Conservation (phyloP, 1,140 invertebrate genomes). For the Chlorops oryzae region DNA sequence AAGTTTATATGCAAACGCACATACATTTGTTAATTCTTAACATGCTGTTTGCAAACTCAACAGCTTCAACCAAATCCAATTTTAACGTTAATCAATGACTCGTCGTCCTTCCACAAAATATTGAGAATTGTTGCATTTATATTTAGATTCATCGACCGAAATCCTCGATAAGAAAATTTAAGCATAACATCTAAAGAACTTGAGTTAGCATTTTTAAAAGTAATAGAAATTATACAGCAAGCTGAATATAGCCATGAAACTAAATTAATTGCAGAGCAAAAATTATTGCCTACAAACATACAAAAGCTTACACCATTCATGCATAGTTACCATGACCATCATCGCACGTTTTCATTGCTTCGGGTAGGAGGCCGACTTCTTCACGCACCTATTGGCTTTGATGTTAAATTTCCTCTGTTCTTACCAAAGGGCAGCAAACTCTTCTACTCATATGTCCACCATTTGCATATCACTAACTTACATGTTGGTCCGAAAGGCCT, state of each 20-base stretch:
- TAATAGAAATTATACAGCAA: neutral
- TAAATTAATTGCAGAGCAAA: neutral
- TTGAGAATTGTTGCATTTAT: no score
- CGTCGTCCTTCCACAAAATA: no score
- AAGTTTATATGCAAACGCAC: no score
- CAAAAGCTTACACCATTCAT: conserved; percentile 6
- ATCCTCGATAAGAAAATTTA: no score
- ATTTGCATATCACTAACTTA: neutral
- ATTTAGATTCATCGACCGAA: no score
- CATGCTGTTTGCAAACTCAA: no score
- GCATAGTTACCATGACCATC: neutral
- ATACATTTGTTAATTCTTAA: no score
- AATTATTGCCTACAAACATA: neutral
- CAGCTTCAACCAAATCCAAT: no score
- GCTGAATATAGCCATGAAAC: neutral
- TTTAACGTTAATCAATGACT: no score
- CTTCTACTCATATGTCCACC: neutral
- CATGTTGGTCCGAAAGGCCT: conserved; percentile 9
- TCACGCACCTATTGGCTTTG: neutral
- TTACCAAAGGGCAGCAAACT: neutral
- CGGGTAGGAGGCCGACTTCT: neutral
- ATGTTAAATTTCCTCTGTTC: conserved; percentile 6
- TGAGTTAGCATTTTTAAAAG: neutral
- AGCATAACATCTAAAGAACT: neutral
- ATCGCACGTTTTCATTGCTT: neutral